Evolutionary conservation across 2,888 invertebrate species (phyloP).

Genomic region (Allolobophora icterica): DNA sequence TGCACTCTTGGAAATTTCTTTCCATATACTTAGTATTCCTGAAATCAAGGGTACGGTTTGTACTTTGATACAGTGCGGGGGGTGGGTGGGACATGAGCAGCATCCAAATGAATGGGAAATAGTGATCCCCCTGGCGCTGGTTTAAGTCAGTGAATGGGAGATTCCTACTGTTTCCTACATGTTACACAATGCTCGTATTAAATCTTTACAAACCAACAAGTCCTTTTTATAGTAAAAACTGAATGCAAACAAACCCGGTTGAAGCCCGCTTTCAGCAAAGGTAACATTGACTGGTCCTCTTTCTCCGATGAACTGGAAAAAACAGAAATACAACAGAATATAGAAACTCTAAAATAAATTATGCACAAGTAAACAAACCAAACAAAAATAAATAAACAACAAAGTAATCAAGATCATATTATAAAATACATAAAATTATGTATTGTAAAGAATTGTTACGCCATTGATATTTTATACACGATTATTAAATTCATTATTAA

Average conservation of each 20-base stretch:
- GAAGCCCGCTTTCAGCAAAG: constrained; percentile 36
- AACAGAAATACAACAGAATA: not conserved
- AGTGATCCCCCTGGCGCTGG: not conserved
- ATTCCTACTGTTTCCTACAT: no score
- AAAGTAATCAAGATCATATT: not conserved
- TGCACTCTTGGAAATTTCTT: not conserved
- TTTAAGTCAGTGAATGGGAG: not conserved
- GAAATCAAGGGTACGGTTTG: not conserved
- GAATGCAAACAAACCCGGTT: constrained; percentile 19
- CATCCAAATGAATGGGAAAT: not conserved
- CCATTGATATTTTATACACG: no score
- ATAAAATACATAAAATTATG: no score
- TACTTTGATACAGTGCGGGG: not conserved
- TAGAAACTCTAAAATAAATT: not conserved
- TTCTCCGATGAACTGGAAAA: not conserved
- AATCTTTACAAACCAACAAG: not conserved
- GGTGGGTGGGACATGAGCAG: no score
- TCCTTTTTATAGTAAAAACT: not conserved
- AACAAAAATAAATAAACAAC: not conserved
- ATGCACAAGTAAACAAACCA: not conserved
- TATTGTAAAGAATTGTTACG: no score
- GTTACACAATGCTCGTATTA: not conserved
- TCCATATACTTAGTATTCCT: not conserved
- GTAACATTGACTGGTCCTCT: constrained; percentile 30
- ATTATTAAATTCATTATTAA: no score